Evolutionary conservation across 2,113 vertebrate genomes (phyloP), one percentile per base, ranked within the genome.

Genomic region (Dendropsophus ebraccatus): DNA sequence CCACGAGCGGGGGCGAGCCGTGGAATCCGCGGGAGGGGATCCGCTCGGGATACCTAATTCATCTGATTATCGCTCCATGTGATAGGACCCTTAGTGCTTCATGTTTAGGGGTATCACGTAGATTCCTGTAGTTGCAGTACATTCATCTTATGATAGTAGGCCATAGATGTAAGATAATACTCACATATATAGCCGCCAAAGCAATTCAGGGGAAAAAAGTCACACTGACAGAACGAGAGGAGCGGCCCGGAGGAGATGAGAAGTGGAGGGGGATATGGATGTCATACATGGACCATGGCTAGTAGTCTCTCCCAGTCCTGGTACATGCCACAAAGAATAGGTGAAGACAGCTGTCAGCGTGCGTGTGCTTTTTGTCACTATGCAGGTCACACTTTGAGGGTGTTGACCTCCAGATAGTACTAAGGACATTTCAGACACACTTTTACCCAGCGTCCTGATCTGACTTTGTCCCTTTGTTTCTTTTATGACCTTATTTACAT

Each of bases 401-500:
- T 32, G 19, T 30, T 54, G 47, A 76, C 74, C 28, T 77, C 17
- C 49, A n/a, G 17, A 74, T 25, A 21, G 41, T 49, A 23, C 8
- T 47, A 21, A 74, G n/a, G 12, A 49, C 37, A 10, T 70, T 28
- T 37, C 32, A 47, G 50, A 25, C 75, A 58, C 76, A 79, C 76
- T 79, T 77, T 41, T 72, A 37, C 21, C 0, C 30, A 5, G 30
- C 5, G 28, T 14, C 30, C 72, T 75, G 23, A 49, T 25, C 23
- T 50, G 16, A 74, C 41, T 30, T 41, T 12, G 4, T 32, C 50
- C 11, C 52, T 58, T 79, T 56, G 76, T 79, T 56, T 11, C 23
- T 45, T 74, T 74, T 74, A 74, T 49, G 41, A 49, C 41, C 32
- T 37, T 37, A 35, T 35, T 58, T n/a, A 79, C 76, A 79, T 23